Conservation (phyloP, 2,797 vertebrate species). For the Alectoris magna region DNA sequence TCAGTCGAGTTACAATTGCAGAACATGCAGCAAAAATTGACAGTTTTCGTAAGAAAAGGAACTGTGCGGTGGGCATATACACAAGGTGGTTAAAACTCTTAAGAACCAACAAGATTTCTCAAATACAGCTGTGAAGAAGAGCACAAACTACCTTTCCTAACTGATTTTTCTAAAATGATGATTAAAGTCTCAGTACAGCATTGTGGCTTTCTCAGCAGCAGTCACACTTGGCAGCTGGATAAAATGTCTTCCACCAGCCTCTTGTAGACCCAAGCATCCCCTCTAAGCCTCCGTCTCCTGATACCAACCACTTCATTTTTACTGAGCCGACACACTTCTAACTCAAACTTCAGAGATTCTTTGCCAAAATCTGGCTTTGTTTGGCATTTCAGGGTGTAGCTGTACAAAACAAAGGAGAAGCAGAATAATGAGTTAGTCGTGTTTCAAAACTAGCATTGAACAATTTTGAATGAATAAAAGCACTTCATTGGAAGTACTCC, state of each 20-base stretch:
- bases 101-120: slow-evolving; percentile 18
- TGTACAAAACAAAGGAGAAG: slow-evolving; percentile 63
- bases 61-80: slow-evolving; percentile 12
- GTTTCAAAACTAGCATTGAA: neutral
- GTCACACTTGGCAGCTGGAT: slow-evolving; percentile 84
- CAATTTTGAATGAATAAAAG: neutral
- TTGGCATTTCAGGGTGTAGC: slow-evolving; percentile 92
- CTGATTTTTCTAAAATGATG: neutral
- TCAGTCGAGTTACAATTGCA: slow-evolving; percentile 42
- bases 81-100: slow-evolving; percentile 33
- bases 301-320: slow-evolving; percentile 88
- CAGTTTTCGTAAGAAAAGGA: neutral
- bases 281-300: slow-evolving; percentile 90
- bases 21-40: neutral
- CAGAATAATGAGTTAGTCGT: neutral
- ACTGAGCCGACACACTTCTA: slow-evolving; percentile 92
- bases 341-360: slow-evolving; percentile 92
- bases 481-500: neutral
- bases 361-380: slow-evolving; percentile 91
- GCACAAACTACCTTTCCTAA: slow-evolving; percentile 17
- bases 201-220: neutral
- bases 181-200: neutral
- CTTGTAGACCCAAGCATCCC: slow-evolving; percentile 97
- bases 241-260: slow-evolving; percentile 93
- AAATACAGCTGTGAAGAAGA: slow-evolving; percentile 35